Evolutionary conservation across 1,140 invertebrate genomes (phyloP).

Genomic region (Orius laevigatus): DNA sequence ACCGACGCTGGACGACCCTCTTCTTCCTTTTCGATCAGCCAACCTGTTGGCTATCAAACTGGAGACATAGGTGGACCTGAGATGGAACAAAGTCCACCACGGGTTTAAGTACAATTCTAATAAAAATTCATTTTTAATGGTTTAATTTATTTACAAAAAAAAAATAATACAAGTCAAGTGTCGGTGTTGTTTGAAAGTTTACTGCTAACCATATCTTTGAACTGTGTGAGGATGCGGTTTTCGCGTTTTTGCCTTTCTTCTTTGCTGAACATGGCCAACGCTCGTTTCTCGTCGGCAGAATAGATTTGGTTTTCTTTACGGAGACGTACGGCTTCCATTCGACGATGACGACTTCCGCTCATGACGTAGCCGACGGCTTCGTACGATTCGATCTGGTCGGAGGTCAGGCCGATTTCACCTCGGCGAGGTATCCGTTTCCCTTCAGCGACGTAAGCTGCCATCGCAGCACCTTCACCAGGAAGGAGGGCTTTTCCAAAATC

Average conservation of each 20-base stretch:
- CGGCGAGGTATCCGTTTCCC: constrained; percentile 94
- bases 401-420: constrained; percentile 97
- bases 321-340: constrained; percentile 99
- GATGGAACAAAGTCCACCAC: too few relatives aligned
- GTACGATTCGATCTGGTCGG: constrained; percentile 83
- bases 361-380: constrained; percentile 96
- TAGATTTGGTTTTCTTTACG: constrained; percentile 99
- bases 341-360: constrained; percentile 94
- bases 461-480: constrained; percentile 90
- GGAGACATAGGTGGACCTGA: too few relatives aligned
- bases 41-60: too few relatives aligned
- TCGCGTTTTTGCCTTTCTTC: constrained; percentile 93
- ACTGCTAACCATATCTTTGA: constrained; percentile 74
- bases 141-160: neutral
- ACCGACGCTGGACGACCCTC: too few relatives aligned
- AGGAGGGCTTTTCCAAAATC: constrained; percentile 80
- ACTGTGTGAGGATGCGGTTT: constrained; percentile 88
- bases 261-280: constrained; percentile 94
- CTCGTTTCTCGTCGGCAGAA: constrained; percentile 96
- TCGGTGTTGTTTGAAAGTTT: constrained; percentile 34
- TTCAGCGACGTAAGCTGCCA: constrained; percentile 96
- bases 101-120: too few relatives aligned
- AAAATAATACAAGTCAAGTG: constrained; percentile 1
- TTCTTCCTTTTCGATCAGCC: too few relatives aligned
- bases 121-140: too few relatives aligned